phyloP scores from a whole-genome alignment of 1,140 invertebrate genomes.

The Drosophila bocki region DNA sequence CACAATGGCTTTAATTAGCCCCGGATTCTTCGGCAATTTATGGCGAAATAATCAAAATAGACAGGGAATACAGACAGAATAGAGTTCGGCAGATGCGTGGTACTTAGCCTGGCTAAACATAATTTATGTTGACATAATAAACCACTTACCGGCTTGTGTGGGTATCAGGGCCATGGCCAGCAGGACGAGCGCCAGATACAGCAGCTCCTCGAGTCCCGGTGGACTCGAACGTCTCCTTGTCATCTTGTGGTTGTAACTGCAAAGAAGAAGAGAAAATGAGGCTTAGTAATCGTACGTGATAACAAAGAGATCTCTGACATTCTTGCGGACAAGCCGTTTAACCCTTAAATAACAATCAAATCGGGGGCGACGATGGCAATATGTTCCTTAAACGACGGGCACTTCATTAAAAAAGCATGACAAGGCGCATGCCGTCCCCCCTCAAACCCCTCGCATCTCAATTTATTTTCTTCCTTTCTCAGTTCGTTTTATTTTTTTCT shows the following conservation, averaged over 20 bases:
- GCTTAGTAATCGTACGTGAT: slow-evolving; percentile 43
- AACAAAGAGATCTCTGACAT: slow-evolving; percentile 13
- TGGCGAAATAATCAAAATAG: slow-evolving; percentile 51
- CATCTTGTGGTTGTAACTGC: slow-evolving; percentile 79
- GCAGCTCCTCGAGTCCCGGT: slow-evolving; percentile 83
- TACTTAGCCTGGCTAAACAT: slow-evolving; percentile 59
- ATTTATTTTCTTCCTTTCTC: slow-evolving; percentile 36
- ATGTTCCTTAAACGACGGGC: slow-evolving; percentile 81
- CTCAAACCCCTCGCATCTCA: slow-evolving; percentile 33
- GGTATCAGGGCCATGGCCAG: slow-evolving; percentile 71
- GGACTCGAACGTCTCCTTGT: slow-evolving; percentile 85
- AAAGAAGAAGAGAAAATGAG: slow-evolving; percentile 37
- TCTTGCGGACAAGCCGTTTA: slow-evolving; percentile 52
- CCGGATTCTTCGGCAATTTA: slow-evolving; percentile 29
- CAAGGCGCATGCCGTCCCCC: slow-evolving; percentile 67
- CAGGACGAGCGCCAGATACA: slow-evolving; percentile 60
- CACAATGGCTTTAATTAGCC: slow-evolving; percentile 68
- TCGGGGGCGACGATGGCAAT: slow-evolving; percentile 60
- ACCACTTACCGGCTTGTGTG: slow-evolving; percentile 84
- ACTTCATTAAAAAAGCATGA: slow-evolving; percentile 84
- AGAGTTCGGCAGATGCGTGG: slow-evolving; percentile 10
- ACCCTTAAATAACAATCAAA: slow-evolving; percentile 79
- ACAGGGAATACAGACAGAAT: slow-evolving; percentile 37
- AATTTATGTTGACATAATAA: slow-evolving; percentile 83
- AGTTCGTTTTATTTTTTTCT: slow-evolving; percentile 23